Evolutionary conservation across 2,797 vertebrate genomes (phyloP).

Genomic region (Holocentrus rufus): DNA sequence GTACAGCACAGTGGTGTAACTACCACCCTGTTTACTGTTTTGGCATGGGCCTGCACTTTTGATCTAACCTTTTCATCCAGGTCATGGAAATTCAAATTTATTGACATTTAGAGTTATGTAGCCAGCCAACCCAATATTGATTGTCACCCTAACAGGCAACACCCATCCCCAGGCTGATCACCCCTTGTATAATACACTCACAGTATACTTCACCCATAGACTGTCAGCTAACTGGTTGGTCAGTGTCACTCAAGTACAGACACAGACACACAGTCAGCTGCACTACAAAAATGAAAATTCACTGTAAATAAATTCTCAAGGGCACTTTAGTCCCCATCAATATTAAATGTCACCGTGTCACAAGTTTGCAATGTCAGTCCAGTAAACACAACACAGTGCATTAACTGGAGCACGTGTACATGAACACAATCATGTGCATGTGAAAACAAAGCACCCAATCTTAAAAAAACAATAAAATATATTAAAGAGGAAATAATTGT

Average conservation of each 20-base stretch:
- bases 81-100: conserved; percentile 67
- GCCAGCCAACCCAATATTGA: conserved; percentile 54
- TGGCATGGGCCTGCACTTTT: conserved; percentile 21
- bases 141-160: conserved; percentile 1
- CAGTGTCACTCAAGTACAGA: conserved; percentile 13
- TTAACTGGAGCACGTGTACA: conserved; percentile 2
- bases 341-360: conserved; percentile 23
- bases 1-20: not conserved
- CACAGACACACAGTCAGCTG: conserved; percentile 16
- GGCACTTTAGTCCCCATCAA: conserved; percentile 19
- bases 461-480: too few relatives aligned
- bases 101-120: conserved; percentile 48
- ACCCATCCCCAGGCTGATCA: not conserved
- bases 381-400: not conserved
- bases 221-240: not conserved
- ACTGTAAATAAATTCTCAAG: conserved; percentile 1
- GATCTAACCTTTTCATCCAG: conserved; percentile 26
- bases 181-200: not conserved
- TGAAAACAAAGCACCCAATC: too few relatives aligned
- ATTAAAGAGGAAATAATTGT: too few relatives aligned
- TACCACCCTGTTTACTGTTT: not conserved
- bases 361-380: not conserved
- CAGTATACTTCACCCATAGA: not conserved
- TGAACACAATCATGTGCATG: conserved; percentile 8
- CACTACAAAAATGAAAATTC: conserved; percentile 7